Base-by-base conservation (phyloP, 2,113 vertebrate genomes). In the Lynx canadensis region DNA sequence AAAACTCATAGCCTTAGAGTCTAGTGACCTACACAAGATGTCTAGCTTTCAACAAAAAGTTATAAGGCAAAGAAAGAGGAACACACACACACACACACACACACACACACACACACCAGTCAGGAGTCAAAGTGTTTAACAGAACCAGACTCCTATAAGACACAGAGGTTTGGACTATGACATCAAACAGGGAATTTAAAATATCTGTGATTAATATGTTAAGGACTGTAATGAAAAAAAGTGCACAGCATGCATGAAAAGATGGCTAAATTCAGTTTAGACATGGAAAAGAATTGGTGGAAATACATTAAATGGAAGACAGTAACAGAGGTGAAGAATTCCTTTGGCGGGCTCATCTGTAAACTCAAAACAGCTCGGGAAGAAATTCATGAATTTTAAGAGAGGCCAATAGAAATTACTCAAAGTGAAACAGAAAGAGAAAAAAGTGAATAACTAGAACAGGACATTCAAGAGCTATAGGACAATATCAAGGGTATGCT, bases 351-450 rank as follows among this genome's bases (percentile, higher is more conserved):
- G n/a, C 14, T 87, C 66, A 86, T 68, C 38, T n/a, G 5, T 88
- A 83, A 82, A 73, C 83, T 79, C 65, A 29, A 89, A 94, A 89
- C 65, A 96, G 45, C 65, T 73, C 13, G 89, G 92, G 33, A 68
- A 82, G 57, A 15, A 69, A 29, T 65, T 21, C n/a, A 41, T 71
- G 33, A 48, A 79, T 41, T 57, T 93, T 33, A 82, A 89, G 45
- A 45, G 31, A 90, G 33, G 63, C 89, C 41, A n/a, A 31, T 45
- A 88, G 23, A 78, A 92, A 79, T 89, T 41, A 89, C 57, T 71
- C 88, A 48, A 31, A 87, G 9, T 68, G 55, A 86, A 94, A 91
- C 14, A 68, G 63, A 85, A 41, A 80, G 48, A 76, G 21, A 76
- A 83, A 87, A 74, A 63, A 50, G 7, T 27, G 7, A 60, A 60